Evolutionary conservation across 2,797 vertebrate species (phyloP).

Genomic region (Chaunax sp.): DNA sequence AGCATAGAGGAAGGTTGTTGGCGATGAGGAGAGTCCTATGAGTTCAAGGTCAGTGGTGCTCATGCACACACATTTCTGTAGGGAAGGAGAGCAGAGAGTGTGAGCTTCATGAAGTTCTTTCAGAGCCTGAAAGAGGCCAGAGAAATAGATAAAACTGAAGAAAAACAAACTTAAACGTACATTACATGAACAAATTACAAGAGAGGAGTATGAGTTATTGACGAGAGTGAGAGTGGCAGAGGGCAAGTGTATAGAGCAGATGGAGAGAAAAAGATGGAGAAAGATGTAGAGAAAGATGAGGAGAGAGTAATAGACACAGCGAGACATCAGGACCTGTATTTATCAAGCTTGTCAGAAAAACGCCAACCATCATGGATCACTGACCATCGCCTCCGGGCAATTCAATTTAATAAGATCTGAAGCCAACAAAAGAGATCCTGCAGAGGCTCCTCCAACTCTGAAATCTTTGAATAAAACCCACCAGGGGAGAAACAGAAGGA

Average conservation of each 20-base stretch:
- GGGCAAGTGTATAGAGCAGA: conserved; percentile 27
- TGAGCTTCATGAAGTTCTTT: conserved; percentile 9
- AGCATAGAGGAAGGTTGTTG: conserved; percentile 24
- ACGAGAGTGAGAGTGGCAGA: conserved; percentile 37
- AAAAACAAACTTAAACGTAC: conserved; percentile 14
- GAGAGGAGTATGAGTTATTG: conserved; percentile 10
- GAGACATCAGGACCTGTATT: conserved; percentile 68
- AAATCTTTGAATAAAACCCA: conserved; percentile 43
- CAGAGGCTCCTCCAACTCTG: conserved; percentile 39
- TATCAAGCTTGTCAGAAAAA: conserved; percentile 67
- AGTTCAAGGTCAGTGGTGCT: conserved; percentile 47
- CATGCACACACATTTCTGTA: conserved; percentile 11
- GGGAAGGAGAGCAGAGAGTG: conserved; percentile 26
- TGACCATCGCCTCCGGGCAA: conserved; percentile 58
- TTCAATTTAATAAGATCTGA: conserved; percentile 67
- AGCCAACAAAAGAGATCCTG: conserved; percentile 45
- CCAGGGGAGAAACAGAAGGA: conserved; percentile 9
- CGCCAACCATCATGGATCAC: conserved; percentile 62
- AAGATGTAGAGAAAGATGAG: conserved; percentile 3
- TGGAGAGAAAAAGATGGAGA: conserved; percentile 5
- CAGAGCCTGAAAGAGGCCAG: conserved; percentile 13
- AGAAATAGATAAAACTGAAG: conserved; percentile 19
- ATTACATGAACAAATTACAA: conserved; percentile 28
- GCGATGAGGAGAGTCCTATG: conserved; percentile 14
- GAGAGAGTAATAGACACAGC: conserved; percentile 20